Base-by-base conservation (phyloP, 2,888 invertebrate species). In the Latheticus oryzae region DNA sequence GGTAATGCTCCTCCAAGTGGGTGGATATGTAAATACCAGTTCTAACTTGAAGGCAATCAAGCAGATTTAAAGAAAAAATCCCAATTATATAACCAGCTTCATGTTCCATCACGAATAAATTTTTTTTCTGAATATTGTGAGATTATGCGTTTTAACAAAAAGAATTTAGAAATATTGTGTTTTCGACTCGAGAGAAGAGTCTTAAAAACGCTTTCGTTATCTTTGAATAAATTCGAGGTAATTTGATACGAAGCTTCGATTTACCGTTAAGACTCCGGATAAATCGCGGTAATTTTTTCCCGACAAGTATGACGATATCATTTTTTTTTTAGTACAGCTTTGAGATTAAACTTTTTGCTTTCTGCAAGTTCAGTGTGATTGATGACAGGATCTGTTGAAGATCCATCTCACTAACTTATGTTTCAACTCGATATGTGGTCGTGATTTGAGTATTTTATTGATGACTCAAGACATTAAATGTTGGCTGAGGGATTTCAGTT, bases 231-330 rank as follows among this genome's bases (percentile, higher is more conserved):
- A 70, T 69, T 66, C 61, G 57, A 53, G 48, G 65, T 64, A 63
- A 68, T 70, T 68, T 67, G 65, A 66, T 62, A 55, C 62, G 56
- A 56, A 56, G 59, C 58, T 57, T 64, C 70, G 67, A 69, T 68
- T 66, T 45, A 61, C 61, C 63, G 60, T 63, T 67, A 66, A 60
- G 60, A 56, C 52, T 45, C 35, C 30, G 62, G 62, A 68, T 62
- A 62, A 65, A 69, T 68, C 52, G 67, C 51, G 8, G 57, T 55
- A 55, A 67, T 69, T 58, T 53, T 56, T 58, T 52, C 42, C 42
- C 21, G 35, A 21, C 30, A 28, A 42, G 48, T 45, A 43, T 43
- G 43, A 48, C 35, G 53, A 48, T 45, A 53, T 58, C 48, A 53
- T 58, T 58, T 58, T 58, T 58, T n/a, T 53, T 35, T 35, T 15